phyloP scores from a whole-genome alignment of 2,888 invertebrate genomes.

The Oegoconia quadripuncta region DNA sequence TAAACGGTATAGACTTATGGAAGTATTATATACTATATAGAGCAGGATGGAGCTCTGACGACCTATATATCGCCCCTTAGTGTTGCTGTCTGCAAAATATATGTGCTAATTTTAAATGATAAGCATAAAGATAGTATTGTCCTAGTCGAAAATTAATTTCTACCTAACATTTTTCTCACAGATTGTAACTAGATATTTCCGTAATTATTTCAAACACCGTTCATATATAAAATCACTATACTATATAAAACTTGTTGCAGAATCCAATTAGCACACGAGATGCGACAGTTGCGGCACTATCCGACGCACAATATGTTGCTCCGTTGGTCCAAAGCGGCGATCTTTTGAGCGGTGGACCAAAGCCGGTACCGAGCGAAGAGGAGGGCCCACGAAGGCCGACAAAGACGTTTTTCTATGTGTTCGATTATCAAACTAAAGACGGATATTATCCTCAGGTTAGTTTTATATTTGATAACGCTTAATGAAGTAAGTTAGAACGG shows the following conservation, averaged over 20 bases:
- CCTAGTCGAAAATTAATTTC: too few relatives aligned
- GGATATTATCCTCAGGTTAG: constrained; percentile 92
- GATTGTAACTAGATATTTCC: too few relatives aligned
- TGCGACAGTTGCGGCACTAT: constrained; percentile 93
- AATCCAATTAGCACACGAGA: constrained; percentile 94
- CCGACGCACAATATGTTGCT: constrained; percentile 96
- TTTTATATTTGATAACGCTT: not conserved
- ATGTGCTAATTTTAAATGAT: too few relatives aligned
- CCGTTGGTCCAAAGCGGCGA: constrained; percentile 93
- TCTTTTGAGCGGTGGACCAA: constrained; percentile 84
- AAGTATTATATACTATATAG: too few relatives aligned
- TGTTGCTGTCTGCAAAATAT: too few relatives aligned
- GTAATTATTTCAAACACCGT: too few relatives aligned
- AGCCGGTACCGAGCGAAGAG: constrained; percentile 74
- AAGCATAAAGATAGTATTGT: too few relatives aligned
- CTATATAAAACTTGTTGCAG: constrained; percentile 66
- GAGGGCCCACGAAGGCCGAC: constrained; percentile 80
- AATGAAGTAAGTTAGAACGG: not conserved
- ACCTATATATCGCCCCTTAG: too few relatives aligned
- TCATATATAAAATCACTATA: too few relatives aligned
- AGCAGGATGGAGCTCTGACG: too few relatives aligned
- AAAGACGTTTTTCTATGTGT: constrained; percentile 93
- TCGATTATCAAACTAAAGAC: constrained; percentile 94
- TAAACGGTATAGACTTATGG: too few relatives aligned
- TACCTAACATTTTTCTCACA: too few relatives aligned